phyloP scores from a whole-genome alignment of 2,113 vertebrate species.

The Paraplagusia blochii region DNA sequence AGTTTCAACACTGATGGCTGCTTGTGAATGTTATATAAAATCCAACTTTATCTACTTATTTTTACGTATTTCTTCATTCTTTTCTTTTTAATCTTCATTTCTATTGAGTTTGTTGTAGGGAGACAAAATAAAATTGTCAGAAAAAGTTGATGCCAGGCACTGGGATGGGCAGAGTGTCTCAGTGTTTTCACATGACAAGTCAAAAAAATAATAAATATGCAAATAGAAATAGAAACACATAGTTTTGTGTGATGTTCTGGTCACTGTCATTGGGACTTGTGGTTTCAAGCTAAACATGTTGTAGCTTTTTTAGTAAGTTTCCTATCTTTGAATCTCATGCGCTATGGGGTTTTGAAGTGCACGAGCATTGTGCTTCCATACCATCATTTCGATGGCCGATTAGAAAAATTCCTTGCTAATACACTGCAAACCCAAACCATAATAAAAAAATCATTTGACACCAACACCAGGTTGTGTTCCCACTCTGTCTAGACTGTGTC shows the following conservation, averaged over 20 bases:
- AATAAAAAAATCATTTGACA: no score
- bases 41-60: conserved; percentile 11
- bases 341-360: conserved; percentile 40
- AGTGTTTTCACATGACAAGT: no score
- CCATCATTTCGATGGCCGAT: conserved; percentile 42
- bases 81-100: no score
- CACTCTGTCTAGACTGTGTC: no score
- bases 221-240: background rate
- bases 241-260: conserved; percentile 37
- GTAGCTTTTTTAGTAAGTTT: conserved; percentile 24
- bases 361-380: conserved; percentile 43
- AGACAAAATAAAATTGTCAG: no score
- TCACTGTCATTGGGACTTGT: conserved; percentile 36
- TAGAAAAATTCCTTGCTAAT: conserved; percentile 27
- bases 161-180: no score
- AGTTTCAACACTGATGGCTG: conserved; percentile 69
- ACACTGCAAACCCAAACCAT: background rate
- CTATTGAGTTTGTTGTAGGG: no score
- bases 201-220: no score
- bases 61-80: conserved; percentile 20
- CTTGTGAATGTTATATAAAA: conserved; percentile 69
- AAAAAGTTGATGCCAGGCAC: no score
- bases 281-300: conserved; percentile 23
- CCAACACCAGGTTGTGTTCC: no score
- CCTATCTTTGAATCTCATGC: conserved; percentile 43